A percentile compares a stretch with the other conserved stretches of the same genome.
Conservation (phyloP, 2,113 vertebrate genomes). For the Carlito syrichta region DNA sequence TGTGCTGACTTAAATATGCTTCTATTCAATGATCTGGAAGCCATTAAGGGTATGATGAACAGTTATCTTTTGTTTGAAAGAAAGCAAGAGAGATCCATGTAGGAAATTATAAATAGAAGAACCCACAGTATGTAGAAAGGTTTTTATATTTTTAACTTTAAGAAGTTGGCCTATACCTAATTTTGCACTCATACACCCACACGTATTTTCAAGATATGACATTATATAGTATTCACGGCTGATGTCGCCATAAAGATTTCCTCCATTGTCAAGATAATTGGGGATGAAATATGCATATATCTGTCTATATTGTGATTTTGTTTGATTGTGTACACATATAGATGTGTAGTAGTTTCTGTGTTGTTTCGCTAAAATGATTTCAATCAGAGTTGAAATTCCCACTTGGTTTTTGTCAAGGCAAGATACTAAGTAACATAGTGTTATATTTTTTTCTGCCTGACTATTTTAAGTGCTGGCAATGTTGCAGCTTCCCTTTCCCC, state of each 20-base stretch:
- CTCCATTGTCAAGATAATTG: background rate
- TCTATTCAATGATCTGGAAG: background rate
- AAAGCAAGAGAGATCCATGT: background rate
- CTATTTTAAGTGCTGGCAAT: background rate
- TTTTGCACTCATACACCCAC: background rate
- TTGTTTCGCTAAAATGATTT: background rate
- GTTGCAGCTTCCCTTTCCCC: background rate
- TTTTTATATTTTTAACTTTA: background rate
- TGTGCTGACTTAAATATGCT: background rate
- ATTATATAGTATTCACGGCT: background rate
- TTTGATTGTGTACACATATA: background rate
- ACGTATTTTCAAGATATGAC: background rate
- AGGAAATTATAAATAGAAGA: background rate
- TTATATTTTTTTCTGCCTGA: background rate
- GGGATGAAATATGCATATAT: background rate
- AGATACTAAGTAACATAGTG: background rate
- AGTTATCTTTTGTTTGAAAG: background rate
- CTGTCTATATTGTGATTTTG: background rate
- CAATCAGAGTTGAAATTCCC: background rate
- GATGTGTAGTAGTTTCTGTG: background rate
- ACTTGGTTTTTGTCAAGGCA: background rate
- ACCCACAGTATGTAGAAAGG: background rate
- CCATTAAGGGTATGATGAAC: background rate
- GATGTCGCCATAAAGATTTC: background rate
- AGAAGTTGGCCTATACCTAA: background rate